Base-by-base conservation (phyloP, 2,888 invertebrate genomes). In the Tetragonisca angustula region DNA sequence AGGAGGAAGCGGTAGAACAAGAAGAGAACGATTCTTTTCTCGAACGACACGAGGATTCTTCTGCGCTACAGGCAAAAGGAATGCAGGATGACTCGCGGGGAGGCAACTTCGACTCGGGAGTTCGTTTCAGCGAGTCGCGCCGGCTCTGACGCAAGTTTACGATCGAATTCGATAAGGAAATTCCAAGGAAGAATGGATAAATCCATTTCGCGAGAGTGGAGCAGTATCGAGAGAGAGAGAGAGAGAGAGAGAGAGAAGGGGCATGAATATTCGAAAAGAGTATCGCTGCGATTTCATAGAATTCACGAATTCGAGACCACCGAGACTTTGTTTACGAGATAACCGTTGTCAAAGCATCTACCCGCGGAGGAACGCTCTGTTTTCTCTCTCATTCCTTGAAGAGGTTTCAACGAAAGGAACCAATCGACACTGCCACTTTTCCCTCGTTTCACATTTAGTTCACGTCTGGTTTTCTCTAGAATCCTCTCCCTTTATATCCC, bases 281-380 rank as follows among this genome's bases (percentile, higher is more conserved):
- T 54, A 68, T 73, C 62, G 52, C 19, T 19, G 62, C 32, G 71
- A 69, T 76, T 69, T 72, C 54, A 21, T 62, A 54, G 36, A 72
- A 76, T 69, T 36, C 61, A 49, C 61, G 72, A 72, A 62, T 72
- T 15, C 75, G 67, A 81, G 82, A 82, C 75, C 71, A 70, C 77
- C 59, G 76, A 78, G 89, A 84, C 86, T 88, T 86, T 88, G 84
- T 89, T 88, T 89, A 77, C 88, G 84, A 74, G 80, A 83, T 84
- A 79, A 71, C 76, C 79, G 79, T 87, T 81, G 81, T 84, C 81
- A 71, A 83, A 15, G 79, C 78, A 78, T 88, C 83, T 86, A 83
- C 76, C 4, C 52, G 65, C 72, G 50, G 49, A 69, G 50, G 62
- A 68, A 70, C 56, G 72, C 73, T 36, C 71, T 61, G 67, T 36